Percentiles rank a stretch among this genome's conserved stretches.
Conservation (phyloP, 2,797 vertebrate genomes). For the Muscicapa striata region DNA sequence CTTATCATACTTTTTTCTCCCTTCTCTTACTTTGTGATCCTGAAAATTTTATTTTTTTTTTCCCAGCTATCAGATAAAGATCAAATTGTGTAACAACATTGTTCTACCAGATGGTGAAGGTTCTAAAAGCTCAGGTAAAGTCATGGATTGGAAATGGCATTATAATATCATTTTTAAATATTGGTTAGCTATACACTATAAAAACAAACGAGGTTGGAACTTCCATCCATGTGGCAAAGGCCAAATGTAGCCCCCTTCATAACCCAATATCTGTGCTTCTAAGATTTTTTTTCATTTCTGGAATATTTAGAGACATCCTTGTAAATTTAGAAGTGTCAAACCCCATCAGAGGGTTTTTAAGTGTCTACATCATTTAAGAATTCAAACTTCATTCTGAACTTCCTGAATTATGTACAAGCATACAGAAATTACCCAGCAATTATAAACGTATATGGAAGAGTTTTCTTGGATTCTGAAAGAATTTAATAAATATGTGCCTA, state of each 20-base stretch:
- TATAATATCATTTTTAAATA: neutral
- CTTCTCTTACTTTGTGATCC: neutral
- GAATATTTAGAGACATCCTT: neutral
- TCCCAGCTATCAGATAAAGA: neutral
- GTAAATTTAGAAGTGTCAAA: neutral
- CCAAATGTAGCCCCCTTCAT: neutral
- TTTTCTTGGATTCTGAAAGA: neutral
- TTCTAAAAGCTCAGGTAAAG: neutral
- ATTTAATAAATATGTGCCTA: neutral
- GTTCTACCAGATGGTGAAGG: neutral
- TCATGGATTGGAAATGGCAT: neutral
- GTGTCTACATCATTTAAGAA: neutral
- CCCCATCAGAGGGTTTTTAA: neutral
- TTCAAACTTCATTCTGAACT: neutral
- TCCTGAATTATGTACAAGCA: neutral
- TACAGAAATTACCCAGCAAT: neutral
- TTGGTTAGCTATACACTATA: neutral
- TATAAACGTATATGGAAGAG: neutral
- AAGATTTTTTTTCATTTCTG: neutral
- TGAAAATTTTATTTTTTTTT: neutral
- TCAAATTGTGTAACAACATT: neutral
- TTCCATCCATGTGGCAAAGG: neutral
- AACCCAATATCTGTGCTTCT: neutral
- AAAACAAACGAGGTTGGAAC: neutral
- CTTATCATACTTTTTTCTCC: rapidly evolving